phyloP scores from a whole-genome alignment of 1,140 invertebrate genomes.

The Harlomillsia oculata region DNA sequence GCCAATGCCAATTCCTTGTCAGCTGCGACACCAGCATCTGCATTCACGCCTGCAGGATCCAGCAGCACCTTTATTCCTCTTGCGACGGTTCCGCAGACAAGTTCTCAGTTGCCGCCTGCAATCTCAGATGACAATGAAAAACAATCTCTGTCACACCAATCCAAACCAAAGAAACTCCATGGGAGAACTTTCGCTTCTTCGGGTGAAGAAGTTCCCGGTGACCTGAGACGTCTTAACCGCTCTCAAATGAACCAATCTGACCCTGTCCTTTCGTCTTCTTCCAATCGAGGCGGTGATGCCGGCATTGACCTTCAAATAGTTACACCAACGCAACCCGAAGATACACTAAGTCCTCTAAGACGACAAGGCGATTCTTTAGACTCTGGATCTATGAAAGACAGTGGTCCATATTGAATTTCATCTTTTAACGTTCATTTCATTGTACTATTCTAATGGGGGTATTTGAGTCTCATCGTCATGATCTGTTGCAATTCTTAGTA shows the following conservation, averaged over 20 bases:
- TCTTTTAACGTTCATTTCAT: too few relatives aligned
- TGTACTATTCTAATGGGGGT: too few relatives aligned
- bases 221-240: neutral
- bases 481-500: too few relatives aligned
- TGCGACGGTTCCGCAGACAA: slow-evolving; percentile 9
- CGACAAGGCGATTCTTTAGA: too few relatives aligned
- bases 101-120: neutral
- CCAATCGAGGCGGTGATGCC: slow-evolving; percentile 2
- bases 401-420: too few relatives aligned
- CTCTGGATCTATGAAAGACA: too few relatives aligned
- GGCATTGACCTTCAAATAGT: too few relatives aligned
- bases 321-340: too few relatives aligned
- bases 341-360: too few relatives aligned
- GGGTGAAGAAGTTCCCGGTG: slow-evolving; percentile 10
- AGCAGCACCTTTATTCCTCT: neutral
- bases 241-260: slow-evolving; percentile 26
- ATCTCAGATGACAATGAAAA: too few relatives aligned
- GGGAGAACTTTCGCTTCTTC: slow-evolving; percentile 16
- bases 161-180: slow-evolving; percentile 9
- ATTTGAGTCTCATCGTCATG: too few relatives aligned
- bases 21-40: neutral
- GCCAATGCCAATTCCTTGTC: slow-evolving; percentile 22
- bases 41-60: neutral
- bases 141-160: neutral
- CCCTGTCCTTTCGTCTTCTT: slow-evolving; percentile 17